These are phyloP conservation scores for Netelia fuscicornis DNA, from an alignment of 2,888 invertebrate genomes.

Conservation along the genomic window DNA sequence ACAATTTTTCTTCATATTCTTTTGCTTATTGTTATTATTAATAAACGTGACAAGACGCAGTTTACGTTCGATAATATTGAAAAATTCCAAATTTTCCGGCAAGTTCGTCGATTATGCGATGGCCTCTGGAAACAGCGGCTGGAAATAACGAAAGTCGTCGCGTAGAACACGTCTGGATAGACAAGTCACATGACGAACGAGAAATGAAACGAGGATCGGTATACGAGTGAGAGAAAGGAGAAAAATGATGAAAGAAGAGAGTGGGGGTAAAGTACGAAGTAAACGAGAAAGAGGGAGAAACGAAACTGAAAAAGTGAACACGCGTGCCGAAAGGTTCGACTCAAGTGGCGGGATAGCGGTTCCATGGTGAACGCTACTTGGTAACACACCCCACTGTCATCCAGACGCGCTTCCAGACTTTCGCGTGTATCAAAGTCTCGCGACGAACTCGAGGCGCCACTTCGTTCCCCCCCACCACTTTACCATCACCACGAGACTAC, in stretches of 20 bases:
- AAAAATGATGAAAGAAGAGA: not conserved
- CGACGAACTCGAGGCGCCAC: constrained; percentile 18
- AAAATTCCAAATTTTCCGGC: not conserved
- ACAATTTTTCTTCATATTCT: no score
- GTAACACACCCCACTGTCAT: constrained; percentile 48
- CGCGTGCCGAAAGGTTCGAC: constrained; percentile 26
- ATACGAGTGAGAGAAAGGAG: constrained; percentile 8
- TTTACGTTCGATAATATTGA: not conserved
- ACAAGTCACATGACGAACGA: constrained; percentile 29
- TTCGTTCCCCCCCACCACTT: not conserved
- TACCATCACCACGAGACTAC: not conserved
- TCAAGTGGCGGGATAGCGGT: constrained; percentile 22
- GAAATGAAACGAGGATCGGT: not conserved
- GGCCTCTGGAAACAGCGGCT: not conserved
- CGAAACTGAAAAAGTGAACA: constrained; percentile 23
- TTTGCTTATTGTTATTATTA: no score
- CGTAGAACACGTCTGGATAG: constrained; percentile 20
- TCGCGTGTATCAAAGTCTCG: constrained; percentile 61
- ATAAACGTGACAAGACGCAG: no score
- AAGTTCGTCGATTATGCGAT: not conserved
- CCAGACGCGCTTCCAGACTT: constrained; percentile 63
- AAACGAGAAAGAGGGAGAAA: not conserved
- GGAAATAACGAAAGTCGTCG: constrained; percentile 40
- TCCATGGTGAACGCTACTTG: constrained; percentile 9
- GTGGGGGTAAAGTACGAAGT: constrained; percentile 28